These are phyloP conservation scores for Bolinopsis microptera DNA, from an alignment of 37 sponge, comb jelly and placozoan species.

Conservation along the genomic window DNA sequence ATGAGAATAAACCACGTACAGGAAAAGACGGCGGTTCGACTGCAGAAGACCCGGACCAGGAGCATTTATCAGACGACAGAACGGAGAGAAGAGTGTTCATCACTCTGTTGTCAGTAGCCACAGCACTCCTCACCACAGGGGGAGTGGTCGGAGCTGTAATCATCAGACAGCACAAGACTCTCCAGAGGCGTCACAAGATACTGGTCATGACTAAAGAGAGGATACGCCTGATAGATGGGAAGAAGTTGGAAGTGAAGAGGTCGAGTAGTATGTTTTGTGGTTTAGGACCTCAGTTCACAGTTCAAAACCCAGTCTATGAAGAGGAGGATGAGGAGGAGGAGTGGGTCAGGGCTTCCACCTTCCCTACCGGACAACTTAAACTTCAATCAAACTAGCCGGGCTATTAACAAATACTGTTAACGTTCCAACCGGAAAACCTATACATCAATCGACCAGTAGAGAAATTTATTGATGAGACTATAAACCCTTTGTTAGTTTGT, in stretches of 20 bases:
- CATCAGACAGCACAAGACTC: neutral
- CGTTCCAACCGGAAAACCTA: neutral
- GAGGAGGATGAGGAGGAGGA: neutral
- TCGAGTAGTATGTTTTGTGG: neutral
- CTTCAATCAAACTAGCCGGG: neutral
- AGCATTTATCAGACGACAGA: neutral
- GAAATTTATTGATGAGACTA: too few relatives aligned
- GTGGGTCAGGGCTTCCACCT: neutral
- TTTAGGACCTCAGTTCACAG: neutral
- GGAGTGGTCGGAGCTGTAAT: neutral
- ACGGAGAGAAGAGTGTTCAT: neutral
- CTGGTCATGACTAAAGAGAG: constrained; percentile 38
- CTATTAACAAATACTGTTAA: neutral
- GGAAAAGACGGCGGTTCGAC: too few relatives aligned
- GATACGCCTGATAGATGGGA: constrained; percentile 31
- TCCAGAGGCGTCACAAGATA: constrained; percentile 1
- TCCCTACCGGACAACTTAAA: neutral
- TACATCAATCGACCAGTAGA: neutral
- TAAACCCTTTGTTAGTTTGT: too few relatives aligned
- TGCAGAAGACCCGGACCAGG: too few relatives aligned
- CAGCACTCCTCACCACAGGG: neutral
- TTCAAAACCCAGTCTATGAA: neutral
- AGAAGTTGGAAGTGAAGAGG: neutral
- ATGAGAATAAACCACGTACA: too few relatives aligned
- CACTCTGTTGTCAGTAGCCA: neutral